Base-by-base conservation (phyloP, 2,888 invertebrate species). In the Sycophila texana region DNA sequence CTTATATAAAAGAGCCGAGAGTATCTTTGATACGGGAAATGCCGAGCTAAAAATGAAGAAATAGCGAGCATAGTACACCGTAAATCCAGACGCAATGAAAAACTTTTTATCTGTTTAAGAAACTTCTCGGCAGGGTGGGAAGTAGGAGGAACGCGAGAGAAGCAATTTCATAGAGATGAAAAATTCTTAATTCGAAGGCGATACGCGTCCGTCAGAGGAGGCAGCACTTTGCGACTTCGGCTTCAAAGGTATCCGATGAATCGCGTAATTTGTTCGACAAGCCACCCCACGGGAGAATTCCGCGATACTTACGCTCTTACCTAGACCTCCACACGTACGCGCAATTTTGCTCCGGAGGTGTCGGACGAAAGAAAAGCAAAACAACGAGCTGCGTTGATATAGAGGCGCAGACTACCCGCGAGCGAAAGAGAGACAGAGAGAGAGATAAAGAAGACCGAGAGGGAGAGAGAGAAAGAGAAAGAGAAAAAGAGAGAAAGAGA, bases 291-390 rank as follows among this genome's bases (percentile, higher is more conserved):
- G 70, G 12, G 22, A 71, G 20, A 71, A 57, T 60, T 71, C 12
- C 57, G 49, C 20, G 49, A 71, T 71, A 71, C 60, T 71, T n/a
- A 53, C 53, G 53, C n/a, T n/a, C n/a, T 53, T 53, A n/a, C n/a
- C 53, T 16, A 51, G 53, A 53, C 53, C 16, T 53, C 4, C 53
- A 53, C 53, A 53, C 16, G 53, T 53, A 53, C 53, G 14, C 53
- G n/a, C 53, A 53, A 39, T 39, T 39, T 39, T 39, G 39, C 39
- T 39, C 10, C 39, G 39, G 10, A 39, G 39, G 39, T 39, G 39
- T 39, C 39, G 39, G 39, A 3, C 7, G 39, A 39, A 39, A 39
- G 39, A 39, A 39, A 39, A 39, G 39, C 39, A 10, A 7, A 39
- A 39, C 10, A 39, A 39, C 10, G 39, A 39, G 39, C 39, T 39